Evolutionary conservation across 2,888 invertebrate species (phyloP), one percentile per base, ranked within the genome.

Genomic region (Ormyrus labotus): DNA sequence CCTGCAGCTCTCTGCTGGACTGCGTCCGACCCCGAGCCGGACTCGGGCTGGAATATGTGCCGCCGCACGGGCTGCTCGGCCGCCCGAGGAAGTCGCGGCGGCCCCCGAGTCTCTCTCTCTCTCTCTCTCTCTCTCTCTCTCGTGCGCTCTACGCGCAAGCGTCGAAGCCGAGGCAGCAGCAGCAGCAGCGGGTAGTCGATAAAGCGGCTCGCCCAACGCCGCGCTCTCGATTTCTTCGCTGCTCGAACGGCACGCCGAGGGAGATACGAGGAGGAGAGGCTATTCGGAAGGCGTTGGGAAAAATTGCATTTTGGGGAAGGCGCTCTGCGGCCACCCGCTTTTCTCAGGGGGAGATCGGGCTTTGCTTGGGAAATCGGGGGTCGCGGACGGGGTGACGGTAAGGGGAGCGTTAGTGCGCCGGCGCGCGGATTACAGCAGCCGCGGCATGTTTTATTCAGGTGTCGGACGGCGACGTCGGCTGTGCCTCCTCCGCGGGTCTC

Each of bases 381-480:
- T 19, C 19, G 19, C 19, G 19, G 19, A 19, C 19, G 19, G 19
- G 19, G 19, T 19, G 19, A 19, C 1, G 19, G 19, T 19, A 19
- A 19, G 19, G 19, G 19, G 19, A 19, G 19, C 47, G 0, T 61
- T 51, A 61, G 11, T 71, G 71, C 71, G 71, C 71, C 71, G 51
- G 50, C 51, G 71, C 61, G 51, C 19, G 19, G 53, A 13, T 45
- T n/a, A 55, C 45, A 55, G 45, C 7, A 10, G 60, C 51, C 9
- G 48, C 11, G 10, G 60, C 53, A 68, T 68, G 68, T 60, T 68
- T 75, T 75, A 68, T 75, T 75, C 75, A 68, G 68, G 10, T 47
- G 55, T 10, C 47, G 50, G 61, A 53, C 48, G 58, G 47, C 69
- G 69, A 45, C 58, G 67, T n/a, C 19, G 67, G 34, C 67, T 34